phyloP scores from a whole-genome alignment of 2,888 invertebrate genomes.

The Timandra comae region DNA sequence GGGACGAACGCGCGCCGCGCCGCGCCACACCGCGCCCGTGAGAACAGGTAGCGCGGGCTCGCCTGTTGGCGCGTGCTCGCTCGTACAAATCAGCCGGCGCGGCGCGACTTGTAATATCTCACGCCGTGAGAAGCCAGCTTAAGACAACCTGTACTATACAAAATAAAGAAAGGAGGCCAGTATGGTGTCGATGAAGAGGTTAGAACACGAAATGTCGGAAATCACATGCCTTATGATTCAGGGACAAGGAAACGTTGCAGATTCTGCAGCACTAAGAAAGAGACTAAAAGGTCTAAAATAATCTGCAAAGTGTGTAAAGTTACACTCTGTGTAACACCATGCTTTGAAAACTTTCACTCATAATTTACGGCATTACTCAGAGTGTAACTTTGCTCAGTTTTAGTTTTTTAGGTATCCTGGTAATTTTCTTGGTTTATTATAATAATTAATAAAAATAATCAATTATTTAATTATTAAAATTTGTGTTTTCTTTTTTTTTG shows the following conservation, averaged over 20 bases:
- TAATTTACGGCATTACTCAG: conserved; percentile 1
- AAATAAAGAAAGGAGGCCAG: conserved; percentile 9
- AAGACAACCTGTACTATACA: conserved; percentile 3
- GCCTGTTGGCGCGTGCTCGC: too few species aligned
- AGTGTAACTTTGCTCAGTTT: conserved; percentile 1
- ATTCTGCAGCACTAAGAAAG: conserved; percentile 10
- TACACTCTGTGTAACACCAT: conserved; percentile 6
- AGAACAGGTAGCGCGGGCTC: too few species aligned
- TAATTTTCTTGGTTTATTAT: too few species aligned
- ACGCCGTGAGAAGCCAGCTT: too few species aligned
- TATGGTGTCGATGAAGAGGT: conserved; percentile 8
- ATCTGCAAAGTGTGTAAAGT: conserved; percentile 8
- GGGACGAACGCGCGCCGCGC: too few species aligned
- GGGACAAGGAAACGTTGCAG: conserved; percentile 6
- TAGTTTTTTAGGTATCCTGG: too few species aligned
- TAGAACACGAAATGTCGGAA: conserved; percentile 7
- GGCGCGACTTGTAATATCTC: too few species aligned
- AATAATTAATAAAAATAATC: neutral
- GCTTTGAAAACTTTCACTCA: neutral
- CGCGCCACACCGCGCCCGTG: too few species aligned
- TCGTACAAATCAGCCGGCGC: too few species aligned
- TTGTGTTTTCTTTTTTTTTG: neutral
- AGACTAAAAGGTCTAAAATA: conserved; percentile 6
- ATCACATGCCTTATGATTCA: conserved; percentile 6
- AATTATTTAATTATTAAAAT: neutral